Evolutionary conservation across 2,113 vertebrate species (phyloP), one percentile per base, ranked within the genome.

Genomic region (Menura novaehollandiae): DNA sequence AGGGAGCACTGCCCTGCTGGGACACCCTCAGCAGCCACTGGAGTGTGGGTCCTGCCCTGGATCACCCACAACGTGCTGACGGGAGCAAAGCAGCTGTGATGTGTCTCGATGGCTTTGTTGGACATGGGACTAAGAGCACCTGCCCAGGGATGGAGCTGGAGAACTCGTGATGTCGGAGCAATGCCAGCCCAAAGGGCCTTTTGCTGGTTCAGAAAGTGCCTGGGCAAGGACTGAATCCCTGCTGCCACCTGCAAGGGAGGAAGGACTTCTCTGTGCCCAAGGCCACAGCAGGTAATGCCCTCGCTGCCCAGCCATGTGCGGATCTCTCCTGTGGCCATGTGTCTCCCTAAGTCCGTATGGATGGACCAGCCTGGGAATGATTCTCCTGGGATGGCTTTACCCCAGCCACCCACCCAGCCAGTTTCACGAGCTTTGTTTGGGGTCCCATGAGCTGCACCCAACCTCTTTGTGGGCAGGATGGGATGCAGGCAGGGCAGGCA

Each of bases 251-350:
- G 39, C n/a, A 13, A 80, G 62, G 30, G 43, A 80, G 32, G 23
- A 60, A 41, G 73, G 27, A 89, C 30, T 24, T 11, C 87, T 53
- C 53, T 62, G 63, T 74, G 59, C 35, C 63, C 59, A 47, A 6
- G 47, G 44, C 33, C 73, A 75, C 52, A 44, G 53, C 90, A 91
- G 91, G 86, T 62, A 60, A 80, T 69, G 72, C 27, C 63, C 37
- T 86, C 2, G 0, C 83, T 80, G 62, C 56, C 47, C 35, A 53
- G 59, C 37, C 4, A 1, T 7, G 8, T 18, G 53, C 0, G 1
- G 30, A 44, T 79, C 15, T 1, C 66, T 62, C 37, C 55, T 1
- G 1, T 13, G 37, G 12, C 68, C 10, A 0, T 7, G 8, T 24
- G 30, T 59, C 46, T 62, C 51, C 20, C 9, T 27, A 30, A 56